A percentile compares a stretch with the other conserved stretches of the same genome.
Evolutionary conservation across 30 jellyfish, hydroid and myxozoan species (phyloP).

Genomic region (Aurelia aurita): DNA sequence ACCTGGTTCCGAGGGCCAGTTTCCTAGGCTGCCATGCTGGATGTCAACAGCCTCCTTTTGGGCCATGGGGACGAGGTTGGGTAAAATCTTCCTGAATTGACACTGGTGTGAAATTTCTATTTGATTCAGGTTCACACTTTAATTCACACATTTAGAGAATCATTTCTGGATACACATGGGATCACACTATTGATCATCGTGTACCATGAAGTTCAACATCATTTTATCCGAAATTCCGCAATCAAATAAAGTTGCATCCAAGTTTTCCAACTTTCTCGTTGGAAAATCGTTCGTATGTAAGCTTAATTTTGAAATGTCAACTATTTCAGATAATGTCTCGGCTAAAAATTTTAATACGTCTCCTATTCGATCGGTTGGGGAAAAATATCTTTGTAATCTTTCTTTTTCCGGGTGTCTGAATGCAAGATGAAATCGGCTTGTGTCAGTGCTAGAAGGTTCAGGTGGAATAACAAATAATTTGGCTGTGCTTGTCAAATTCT

Average conservation of each 20-base stretch:
- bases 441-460: constrained; percentile 12
- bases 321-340: not conserved
- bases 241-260: constrained; percentile 15
- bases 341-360: constrained; percentile 23
- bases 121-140: too few species aligned
- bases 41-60: too few species aligned
- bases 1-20: too few species aligned
- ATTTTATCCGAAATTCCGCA: constrained; percentile 16
- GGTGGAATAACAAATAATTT: not conserved
- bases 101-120: too few species aligned
- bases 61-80: too few species aligned
- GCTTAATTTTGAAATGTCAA: not conserved
- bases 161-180: too few species aligned
- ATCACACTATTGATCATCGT: not conserved
- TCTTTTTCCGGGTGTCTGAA: constrained; percentile 31
- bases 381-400: constrained; percentile 38
- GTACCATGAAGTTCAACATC: constrained; percentile 17
- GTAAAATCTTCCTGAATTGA: too few species aligned
- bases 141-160: too few species aligned
- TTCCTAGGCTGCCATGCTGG: too few species aligned
- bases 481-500: not conserved
- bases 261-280: constrained; percentile 26
- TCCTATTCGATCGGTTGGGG: constrained; percentile 54
- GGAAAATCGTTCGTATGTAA: constrained; percentile 51
- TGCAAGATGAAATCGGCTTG: constrained; percentile 28